Percentiles rank a stretch among this genome's conserved stretches.
phyloP scores from a whole-genome alignment of 2,797 vertebrate species.

The Aselliscus stoliczkanus region DNA sequence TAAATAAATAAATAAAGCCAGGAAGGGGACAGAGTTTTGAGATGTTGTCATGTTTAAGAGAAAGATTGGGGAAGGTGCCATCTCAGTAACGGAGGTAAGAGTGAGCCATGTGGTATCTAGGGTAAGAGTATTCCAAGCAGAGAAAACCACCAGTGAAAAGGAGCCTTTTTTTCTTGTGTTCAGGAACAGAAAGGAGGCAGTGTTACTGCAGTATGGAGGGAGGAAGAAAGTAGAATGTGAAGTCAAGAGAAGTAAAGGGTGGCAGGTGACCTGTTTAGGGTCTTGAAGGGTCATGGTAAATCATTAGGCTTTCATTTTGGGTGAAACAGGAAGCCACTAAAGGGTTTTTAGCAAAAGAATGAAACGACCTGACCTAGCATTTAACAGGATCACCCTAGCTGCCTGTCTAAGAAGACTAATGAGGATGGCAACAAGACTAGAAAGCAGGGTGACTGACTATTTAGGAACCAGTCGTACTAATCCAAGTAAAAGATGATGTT shows the following conservation, averaged over 20 bases:
- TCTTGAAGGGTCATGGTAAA: neutral
- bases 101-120: neutral
- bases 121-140: neutral
- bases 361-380: neutral
- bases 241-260: neutral
- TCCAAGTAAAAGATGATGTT: neutral
- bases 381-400: neutral
- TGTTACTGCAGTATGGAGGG: neutral
- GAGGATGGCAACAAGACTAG: neutral
- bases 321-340: conserved; percentile 7
- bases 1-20: too few relatives aligned
- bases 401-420: neutral
- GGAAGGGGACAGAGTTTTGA: neutral
- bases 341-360: neutral
- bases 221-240: neutral
- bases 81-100: neutral
- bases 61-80: neutral
- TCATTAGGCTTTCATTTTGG: neutral
- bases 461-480: neutral
- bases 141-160: neutral
- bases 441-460: neutral
- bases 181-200: neutral
- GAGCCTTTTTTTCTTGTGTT: neutral
- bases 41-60: neutral
- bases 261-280: neutral